Percentiles rank a stretch among this genome's conserved stretches.
Evolutionary conservation across 1,140 invertebrate genomes (phyloP).

Genomic region (Daktulosphaira vitifoliae): DNA sequence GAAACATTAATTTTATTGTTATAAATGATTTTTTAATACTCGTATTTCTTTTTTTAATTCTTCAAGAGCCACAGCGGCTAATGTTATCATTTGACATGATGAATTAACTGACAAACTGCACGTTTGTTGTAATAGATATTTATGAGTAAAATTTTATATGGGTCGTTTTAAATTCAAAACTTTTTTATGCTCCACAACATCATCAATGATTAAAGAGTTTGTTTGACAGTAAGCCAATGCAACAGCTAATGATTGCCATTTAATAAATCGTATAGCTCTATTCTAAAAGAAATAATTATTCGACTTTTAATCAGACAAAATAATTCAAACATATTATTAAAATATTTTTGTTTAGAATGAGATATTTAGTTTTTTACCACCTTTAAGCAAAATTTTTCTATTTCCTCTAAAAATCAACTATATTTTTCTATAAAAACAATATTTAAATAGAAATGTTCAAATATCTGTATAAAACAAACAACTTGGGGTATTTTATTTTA

Average conservation of each 20-base stretch:
- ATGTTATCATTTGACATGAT: slow-evolving; percentile 25
- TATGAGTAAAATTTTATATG: background rate
- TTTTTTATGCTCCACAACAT: background rate
- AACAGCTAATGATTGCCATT: background rate
- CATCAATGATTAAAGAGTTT: background rate
- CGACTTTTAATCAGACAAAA: too few species aligned
- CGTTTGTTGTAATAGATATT: slow-evolving; percentile 10
- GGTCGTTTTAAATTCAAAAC: slow-evolving; percentile 1
- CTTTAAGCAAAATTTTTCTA: too few species aligned
- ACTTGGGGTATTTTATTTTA: too few species aligned
- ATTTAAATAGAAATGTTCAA: too few species aligned
- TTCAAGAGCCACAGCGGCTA: background rate
- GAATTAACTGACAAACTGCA: background rate
- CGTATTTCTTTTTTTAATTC: background rate
- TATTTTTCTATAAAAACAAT: too few species aligned
- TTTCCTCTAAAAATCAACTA: too few species aligned
- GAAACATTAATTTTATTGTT: too few species aligned
- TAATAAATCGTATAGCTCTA: background rate
- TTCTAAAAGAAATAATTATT: background rate
- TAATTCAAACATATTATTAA: too few species aligned
- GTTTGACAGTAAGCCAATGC: slow-evolving; percentile 6
- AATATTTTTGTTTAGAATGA: too few species aligned
- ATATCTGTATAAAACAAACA: too few species aligned
- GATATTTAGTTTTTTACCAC: too few species aligned
- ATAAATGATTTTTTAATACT: background rate